These are phyloP conservation scores for Boloria selene DNA, from an alignment of 2,888 invertebrate genomes.

Conservation along the genomic window DNA sequence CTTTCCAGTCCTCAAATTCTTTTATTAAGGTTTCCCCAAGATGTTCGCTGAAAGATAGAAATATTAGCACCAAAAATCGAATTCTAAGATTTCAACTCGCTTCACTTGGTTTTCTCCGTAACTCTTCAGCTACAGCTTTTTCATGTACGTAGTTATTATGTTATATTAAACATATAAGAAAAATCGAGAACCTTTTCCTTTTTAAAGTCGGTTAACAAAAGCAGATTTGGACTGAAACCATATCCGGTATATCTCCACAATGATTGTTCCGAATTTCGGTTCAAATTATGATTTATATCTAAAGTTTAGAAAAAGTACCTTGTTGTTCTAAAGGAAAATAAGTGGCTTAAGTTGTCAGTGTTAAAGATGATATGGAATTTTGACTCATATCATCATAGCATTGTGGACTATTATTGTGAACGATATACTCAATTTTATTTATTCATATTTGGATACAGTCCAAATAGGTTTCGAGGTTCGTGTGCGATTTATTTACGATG, in stretches of 20 bases:
- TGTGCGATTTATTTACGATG: constrained; percentile 60
- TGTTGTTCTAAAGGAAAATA: constrained; percentile 33
- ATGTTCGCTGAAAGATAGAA: too few relatives aligned
- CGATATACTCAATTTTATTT: constrained; percentile 52
- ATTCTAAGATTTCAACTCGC: too few relatives aligned
- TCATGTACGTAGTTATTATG: too few relatives aligned
- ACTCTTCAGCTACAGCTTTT: too few relatives aligned
- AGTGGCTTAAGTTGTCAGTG: constrained; percentile 31
- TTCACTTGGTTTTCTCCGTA: too few relatives aligned
- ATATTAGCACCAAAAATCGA: too few relatives aligned
- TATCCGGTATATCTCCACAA: constrained; percentile 1
- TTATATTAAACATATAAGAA: too few relatives aligned
- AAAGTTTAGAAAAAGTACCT: constrained; percentile 29
- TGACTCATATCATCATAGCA: constrained; percentile 24
- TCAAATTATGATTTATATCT: constrained; percentile 27
- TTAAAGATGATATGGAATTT: constrained; percentile 23
- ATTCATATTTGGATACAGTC: constrained; percentile 68
- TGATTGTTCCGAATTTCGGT: constrained; percentile 19
- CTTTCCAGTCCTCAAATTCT: too few relatives aligned
- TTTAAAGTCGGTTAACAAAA: too few relatives aligned
- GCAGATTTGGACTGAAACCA: background rate
- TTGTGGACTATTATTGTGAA: constrained; percentile 32
- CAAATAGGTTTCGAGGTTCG: constrained; percentile 63
- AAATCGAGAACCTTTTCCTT: too few relatives aligned
- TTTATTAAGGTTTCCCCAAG: too few relatives aligned